A percentile compares a stretch with the other conserved stretches of the same genome.
These are phyloP conservation scores for Leistus spinibarbis DNA, from an alignment of 2,888 invertebrate species.

Conservation along the genomic window DNA sequence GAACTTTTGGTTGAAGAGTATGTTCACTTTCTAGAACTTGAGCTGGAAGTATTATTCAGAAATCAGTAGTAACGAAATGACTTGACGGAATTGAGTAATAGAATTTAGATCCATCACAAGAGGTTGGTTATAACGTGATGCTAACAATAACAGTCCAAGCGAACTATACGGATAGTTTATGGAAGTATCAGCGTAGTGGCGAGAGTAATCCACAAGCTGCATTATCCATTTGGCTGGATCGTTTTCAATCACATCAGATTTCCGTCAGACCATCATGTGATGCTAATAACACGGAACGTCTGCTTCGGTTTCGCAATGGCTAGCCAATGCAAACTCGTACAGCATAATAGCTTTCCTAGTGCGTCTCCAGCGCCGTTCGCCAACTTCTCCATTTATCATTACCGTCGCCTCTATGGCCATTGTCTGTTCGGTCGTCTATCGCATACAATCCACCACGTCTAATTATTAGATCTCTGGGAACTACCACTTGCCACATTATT, in stretches of 20 bases:
- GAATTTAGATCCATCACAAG: not conserved
- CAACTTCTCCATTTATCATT: not conserved
- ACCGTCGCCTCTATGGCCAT: not conserved
- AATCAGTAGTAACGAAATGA: not conserved
- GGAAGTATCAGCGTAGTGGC: not conserved
- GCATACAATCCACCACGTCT: not conserved
- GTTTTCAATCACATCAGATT: conserved; percentile 19
- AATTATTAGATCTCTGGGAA: not conserved
- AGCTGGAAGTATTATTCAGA: no score
- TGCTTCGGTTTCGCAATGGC: no score
- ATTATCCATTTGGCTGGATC: conserved; percentile 14
- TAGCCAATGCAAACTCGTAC: no score
- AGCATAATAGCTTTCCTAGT: no score
- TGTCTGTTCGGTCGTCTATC: not conserved
- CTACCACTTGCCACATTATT: not conserved
- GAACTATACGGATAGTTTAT: not conserved
- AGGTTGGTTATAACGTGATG: not conserved
- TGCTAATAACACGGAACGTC: not conserved
- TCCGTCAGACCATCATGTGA: not conserved
- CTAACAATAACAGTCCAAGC: no score
- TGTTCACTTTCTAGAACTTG: no score
- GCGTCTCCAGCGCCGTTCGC: no score
- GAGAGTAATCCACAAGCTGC: conserved; percentile 1
- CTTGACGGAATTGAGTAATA: not conserved
- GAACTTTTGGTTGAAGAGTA: no score